Conservation (phyloP, 2,888 invertebrate genomes). For the Idaea biselata region DNA sequence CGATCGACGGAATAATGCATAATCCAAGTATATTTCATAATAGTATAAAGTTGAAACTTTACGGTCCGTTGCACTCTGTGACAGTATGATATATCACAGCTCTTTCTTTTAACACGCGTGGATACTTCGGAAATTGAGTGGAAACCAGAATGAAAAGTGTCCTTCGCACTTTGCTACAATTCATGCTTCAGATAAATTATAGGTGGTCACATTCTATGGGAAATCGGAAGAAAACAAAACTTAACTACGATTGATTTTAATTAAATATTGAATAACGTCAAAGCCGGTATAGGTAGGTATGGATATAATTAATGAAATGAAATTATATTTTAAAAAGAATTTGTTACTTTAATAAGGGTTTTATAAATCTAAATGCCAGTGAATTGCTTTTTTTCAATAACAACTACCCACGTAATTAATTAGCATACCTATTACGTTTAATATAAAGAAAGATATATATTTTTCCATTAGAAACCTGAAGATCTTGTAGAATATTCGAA, state of each 20-base stretch:
- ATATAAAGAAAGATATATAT: background rate
- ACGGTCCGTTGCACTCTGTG: constrained; percentile 46
- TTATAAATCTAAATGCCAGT: no score
- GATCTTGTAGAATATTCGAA: background rate
- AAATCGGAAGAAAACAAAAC: background rate
- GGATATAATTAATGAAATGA: no score
- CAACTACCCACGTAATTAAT: no score
- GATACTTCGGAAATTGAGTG: constrained; percentile 45
- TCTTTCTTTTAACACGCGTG: constrained; percentile 46
- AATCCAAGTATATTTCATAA: background rate
- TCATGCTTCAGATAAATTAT: constrained; percentile 9
- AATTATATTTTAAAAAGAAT: no score
- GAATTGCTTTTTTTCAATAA: no score
- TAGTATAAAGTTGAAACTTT: constrained; percentile 58
- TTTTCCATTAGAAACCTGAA: background rate
- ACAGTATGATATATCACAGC: constrained; percentile 59
- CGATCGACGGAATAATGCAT: background rate
- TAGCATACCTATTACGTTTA: background rate
- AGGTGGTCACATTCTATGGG: constrained; percentile 12
- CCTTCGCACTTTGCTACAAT: constrained; percentile 27
- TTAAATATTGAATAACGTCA: background rate
- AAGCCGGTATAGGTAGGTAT: no score
- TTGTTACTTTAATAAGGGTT: no score
- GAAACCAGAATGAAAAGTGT: constrained; percentile 40
- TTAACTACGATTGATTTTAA: background rate